Evolutionary conservation across 2,113 vertebrate genomes (phyloP).

Genomic region (Thinocorus orbignyianus): DNA sequence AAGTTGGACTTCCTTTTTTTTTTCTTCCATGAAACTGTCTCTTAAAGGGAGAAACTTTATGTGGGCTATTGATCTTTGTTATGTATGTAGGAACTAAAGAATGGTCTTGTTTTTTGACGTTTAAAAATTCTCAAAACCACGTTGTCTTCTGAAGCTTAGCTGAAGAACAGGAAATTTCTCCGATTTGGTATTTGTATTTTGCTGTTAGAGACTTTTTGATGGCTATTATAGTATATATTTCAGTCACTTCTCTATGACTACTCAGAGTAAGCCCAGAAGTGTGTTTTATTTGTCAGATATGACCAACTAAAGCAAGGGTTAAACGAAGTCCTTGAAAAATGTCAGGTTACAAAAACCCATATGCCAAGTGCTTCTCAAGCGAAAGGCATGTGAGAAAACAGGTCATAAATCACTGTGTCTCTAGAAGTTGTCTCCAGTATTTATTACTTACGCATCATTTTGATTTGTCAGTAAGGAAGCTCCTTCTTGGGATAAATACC

Average conservation of each 20-base stretch:
- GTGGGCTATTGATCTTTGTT: not conserved
- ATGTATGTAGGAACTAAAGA: not conserved
- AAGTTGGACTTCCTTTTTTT: not conserved
- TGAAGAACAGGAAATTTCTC: not conserved
- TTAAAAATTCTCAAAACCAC: not conserved
- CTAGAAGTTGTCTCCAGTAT: constrained; percentile 16
- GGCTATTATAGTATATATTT: not conserved
- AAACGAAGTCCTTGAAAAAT: constrained; percentile 47
- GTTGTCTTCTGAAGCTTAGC: not conserved
- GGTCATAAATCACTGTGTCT: constrained; percentile 55
- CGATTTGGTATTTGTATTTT: not conserved
- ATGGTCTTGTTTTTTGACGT: not conserved
- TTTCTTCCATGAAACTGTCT: not conserved
- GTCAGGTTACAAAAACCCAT: constrained; percentile 52
- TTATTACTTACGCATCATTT: not conserved
- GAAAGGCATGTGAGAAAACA: constrained; percentile 41
- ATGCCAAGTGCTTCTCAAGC: constrained; percentile 1
- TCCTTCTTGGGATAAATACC: not conserved
- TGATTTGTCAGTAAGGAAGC: not conserved
- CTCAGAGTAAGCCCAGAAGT: not conserved
- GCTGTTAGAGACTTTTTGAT: not conserved
- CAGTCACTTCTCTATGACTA: not conserved
- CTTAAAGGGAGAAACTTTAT: not conserved
- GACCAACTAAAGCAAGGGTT: constrained; percentile 27
- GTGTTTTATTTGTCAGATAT: not conserved